Conservation (phyloP, 2,888 invertebrate species). For the Anaspis maculata region DNA sequence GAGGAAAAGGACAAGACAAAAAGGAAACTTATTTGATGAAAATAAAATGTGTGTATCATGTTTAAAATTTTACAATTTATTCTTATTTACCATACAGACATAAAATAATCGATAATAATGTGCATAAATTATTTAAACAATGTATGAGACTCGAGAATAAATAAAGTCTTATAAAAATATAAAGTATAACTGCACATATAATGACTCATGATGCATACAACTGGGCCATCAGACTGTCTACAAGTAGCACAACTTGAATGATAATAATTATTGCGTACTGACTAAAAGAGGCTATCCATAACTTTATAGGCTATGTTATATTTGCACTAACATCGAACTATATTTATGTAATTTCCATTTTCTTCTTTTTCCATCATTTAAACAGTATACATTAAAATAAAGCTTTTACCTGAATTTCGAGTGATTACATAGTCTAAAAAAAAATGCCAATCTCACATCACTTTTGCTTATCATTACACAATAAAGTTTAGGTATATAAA, state of each 20-base stretch:
- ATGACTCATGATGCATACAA: conserved; percentile 33
- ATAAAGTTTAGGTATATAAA: conserved; percentile 28
- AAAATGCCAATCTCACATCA: conserved; percentile 40
- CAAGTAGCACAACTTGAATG: conserved; percentile 42
- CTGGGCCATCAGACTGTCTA: conserved; percentile 37
- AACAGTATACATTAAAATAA: conserved; percentile 41
- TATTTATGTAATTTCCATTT: conserved; percentile 30
- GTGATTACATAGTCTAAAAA: conserved; percentile 29
- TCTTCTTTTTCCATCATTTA: no score
- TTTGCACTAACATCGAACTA: conserved; percentile 45
- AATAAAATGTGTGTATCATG: conserved; percentile 6
- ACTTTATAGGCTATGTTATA: conserved; percentile 36
- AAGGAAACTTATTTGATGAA: neutral
- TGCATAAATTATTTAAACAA: conserved; percentile 36
- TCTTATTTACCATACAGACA: conserved; percentile 45
- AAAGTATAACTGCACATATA: conserved; percentile 34
- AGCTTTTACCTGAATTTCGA: conserved; percentile 41
- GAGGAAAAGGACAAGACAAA: neutral
- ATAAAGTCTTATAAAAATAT: conserved; percentile 28
- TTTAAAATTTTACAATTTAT: conserved; percentile 36
- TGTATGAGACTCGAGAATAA: conserved; percentile 29
- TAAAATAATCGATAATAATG: conserved; percentile 39
- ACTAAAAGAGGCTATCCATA: conserved; percentile 39
- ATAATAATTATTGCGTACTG: conserved; percentile 41
- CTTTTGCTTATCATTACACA: conserved; percentile 33